Evolutionary conservation across 1,140 invertebrate species (phyloP).

Genomic region (Plodia interpunctella): DNA sequence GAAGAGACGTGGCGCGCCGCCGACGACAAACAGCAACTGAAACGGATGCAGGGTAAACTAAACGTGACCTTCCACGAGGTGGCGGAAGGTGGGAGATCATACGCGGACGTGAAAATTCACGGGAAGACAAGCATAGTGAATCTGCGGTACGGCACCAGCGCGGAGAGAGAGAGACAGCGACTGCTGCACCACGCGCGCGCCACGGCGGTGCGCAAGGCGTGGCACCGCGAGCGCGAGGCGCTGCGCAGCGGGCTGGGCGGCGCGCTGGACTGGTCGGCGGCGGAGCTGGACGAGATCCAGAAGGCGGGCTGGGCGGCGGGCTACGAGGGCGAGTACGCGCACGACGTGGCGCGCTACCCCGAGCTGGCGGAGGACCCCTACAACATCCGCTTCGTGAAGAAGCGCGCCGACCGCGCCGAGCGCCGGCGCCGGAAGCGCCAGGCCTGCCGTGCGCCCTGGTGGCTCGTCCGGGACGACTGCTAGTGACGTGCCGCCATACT

Average conservation of each 20-base stretch:
- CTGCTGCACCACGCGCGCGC: conserved; percentile 92
- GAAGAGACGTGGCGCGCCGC: conserved; percentile 91
- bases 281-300: conserved; percentile 91
- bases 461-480: conserved; percentile 64
- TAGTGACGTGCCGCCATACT: conserved; percentile 69
- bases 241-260: conserved; percentile 86
- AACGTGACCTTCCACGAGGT: conserved; percentile 95
- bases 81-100: conserved; percentile 83
- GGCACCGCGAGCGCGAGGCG: conserved; percentile 92
- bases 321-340: conserved; percentile 94
- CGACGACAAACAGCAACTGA: conserved; percentile 92
- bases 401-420: conserved; percentile 81
- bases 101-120: conserved; percentile 92
- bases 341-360: conserved; percentile 92
- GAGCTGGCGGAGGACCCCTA: conserved; percentile 96
- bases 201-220: conserved; percentile 91
- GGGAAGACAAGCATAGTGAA: conserved; percentile 89
- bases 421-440: conserved; percentile 80
- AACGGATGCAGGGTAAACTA: conserved; percentile 91
- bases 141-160: conserved; percentile 91
- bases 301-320: conserved; percentile 88
- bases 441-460: conserved; percentile 57
- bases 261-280: conserved; percentile 84
- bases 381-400: conserved; percentile 93
- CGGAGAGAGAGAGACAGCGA: conserved; percentile 91